phyloP scores from a whole-genome alignment of 2,888 invertebrate genomes.

The Orchesella flavescens region DNA sequence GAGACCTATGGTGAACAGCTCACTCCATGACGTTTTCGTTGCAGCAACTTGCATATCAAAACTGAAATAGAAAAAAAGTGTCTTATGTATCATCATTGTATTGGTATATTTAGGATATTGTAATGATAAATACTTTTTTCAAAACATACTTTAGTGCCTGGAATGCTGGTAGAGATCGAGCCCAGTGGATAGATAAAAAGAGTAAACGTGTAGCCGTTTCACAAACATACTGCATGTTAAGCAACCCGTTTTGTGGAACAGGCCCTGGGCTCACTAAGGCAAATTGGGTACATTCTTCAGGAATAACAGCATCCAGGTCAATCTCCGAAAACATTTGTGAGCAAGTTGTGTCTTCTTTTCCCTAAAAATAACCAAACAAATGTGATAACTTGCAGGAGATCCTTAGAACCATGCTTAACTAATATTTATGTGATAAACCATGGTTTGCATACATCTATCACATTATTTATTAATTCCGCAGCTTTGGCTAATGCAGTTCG shows the following conservation, averaged over 20 bases:
- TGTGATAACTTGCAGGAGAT: too few species aligned
- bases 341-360: conserved; percentile 69
- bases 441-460: conserved; percentile 72
- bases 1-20: conserved; percentile 70
- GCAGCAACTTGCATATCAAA: conserved; percentile 68
- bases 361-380: conserved; percentile 48
- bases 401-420: too few species aligned
- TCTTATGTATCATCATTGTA: not conserved
- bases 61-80: conserved; percentile 47
- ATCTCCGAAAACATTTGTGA: conserved; percentile 71
- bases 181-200: conserved; percentile 93
- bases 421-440: not conserved
- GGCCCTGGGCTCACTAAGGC: conserved; percentile 84
- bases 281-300: conserved; percentile 82
- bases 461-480: conserved; percentile 82
- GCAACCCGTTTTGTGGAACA: conserved; percentile 83
- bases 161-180: conserved; percentile 87
- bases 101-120: not conserved
- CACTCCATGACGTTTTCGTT: conserved; percentile 68
- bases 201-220: conserved; percentile 94
- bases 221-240: conserved; percentile 95
- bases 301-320: conserved; percentile 76
- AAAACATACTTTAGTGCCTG: conserved; percentile 82
- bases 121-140: not conserved
- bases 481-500: conserved; percentile 83